A percentile compares a stretch with the other conserved stretches of the same genome.
phyloP scores from a whole-genome alignment of 2,113 vertebrate genomes.

The Falcunculus frontatus region DNA sequence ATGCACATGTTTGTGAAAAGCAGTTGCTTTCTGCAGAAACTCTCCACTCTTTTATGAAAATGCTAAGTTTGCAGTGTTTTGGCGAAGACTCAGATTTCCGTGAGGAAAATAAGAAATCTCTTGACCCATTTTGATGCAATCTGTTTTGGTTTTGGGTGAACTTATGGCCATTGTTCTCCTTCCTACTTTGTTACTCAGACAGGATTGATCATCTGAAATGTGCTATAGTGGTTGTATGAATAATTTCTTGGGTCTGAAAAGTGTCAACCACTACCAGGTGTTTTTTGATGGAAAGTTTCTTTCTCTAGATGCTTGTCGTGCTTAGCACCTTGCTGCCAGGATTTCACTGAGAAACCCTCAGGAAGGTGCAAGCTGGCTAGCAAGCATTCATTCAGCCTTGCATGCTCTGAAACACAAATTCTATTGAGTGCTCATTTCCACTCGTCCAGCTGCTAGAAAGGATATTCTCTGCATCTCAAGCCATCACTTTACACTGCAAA shows the following conservation, averaged over 20 bases:
- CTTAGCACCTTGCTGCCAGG: neutral
- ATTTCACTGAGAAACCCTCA: neutral
- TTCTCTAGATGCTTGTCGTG: neutral
- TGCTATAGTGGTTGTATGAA: neutral
- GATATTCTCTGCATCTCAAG: neutral
- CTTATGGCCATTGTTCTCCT: neutral
- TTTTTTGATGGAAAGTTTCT: neutral
- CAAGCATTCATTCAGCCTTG: neutral
- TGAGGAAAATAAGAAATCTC: neutral
- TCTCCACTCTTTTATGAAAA: neutral
- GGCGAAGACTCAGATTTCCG: neutral
- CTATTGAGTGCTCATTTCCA: neutral
- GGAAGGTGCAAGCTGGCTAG: neutral
- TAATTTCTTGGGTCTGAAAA: neutral
- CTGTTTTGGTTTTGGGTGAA: neutral
- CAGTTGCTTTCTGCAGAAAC: neutral
- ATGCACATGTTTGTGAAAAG: neutral
- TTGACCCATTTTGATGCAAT: neutral
- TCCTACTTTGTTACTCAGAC: neutral
- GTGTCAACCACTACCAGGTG: neutral
- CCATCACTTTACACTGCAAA: neutral
- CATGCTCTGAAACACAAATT: neutral
- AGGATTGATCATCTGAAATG: neutral
- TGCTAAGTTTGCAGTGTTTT: neutral
- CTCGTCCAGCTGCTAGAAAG: neutral